Evolutionary conservation across 2,797 vertebrate genomes (phyloP).

Genomic region (Phataginus tetradactyla): DNA sequence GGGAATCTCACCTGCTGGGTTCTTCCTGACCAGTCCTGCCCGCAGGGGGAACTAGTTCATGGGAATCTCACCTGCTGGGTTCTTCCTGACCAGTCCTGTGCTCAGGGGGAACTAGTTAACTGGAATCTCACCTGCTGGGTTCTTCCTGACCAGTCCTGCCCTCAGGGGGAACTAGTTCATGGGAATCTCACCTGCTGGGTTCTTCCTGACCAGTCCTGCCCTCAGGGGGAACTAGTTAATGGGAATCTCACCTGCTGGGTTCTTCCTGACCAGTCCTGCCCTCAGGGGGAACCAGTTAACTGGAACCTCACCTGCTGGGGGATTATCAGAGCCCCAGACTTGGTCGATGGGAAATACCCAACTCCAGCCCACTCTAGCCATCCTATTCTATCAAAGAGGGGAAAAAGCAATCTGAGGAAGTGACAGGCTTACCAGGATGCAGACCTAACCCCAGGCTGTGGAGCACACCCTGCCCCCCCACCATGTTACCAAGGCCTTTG

Average conservation of each 20-base stretch:
- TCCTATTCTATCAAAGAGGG: background rate
- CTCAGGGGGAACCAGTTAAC: background rate
- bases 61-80: background rate
- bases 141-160: background rate
- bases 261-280: background rate
- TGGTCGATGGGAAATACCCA: background rate
- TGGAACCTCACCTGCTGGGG: background rate
- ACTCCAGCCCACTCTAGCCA: background rate
- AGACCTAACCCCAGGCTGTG: background rate
- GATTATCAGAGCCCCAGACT: background rate
- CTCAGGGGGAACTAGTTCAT: background rate
- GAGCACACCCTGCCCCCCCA: background rate
- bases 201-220: background rate
- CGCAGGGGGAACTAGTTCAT: background rate
- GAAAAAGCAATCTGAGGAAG: background rate
- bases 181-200: background rate
- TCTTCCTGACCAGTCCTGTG: background rate
- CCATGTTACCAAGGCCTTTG: background rate
- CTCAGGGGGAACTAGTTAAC: background rate
- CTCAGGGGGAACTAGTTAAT: background rate
- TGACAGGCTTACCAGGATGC: background rate
- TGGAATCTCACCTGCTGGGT: background rate
- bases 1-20: background rate
- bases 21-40: background rate
- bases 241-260: background rate